Percentiles rank a stretch among this genome's conserved stretches.
Conservation (phyloP, 1,140 invertebrate genomes). For the Dendroctonus ponderosae region DNA sequence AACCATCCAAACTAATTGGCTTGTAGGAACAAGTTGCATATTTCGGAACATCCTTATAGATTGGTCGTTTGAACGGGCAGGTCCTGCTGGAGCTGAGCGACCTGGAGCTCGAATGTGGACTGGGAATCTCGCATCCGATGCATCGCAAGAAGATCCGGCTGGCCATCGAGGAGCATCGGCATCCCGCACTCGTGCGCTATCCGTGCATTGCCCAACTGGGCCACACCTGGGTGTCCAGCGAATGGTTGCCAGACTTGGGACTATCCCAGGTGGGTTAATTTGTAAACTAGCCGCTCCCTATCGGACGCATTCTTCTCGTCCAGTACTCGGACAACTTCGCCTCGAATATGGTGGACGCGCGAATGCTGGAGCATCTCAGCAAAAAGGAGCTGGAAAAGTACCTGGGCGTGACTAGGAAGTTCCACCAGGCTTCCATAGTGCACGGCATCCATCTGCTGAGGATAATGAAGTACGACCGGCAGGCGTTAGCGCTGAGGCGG, state of each 20-base stretch:
- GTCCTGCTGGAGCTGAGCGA: slow-evolving; percentile 87
- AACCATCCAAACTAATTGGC: neutral
- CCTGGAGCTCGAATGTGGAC: slow-evolving; percentile 79
- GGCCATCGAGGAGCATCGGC: slow-evolving; percentile 87
- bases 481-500: slow-evolving; percentile 82
- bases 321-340: slow-evolving; percentile 86
- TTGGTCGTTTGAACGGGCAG: slow-evolving; percentile 66
- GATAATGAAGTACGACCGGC: slow-evolving; percentile 89
- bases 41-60: slow-evolving; percentile 53
- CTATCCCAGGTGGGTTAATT: slow-evolving; percentile 65
- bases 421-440: slow-evolving; percentile 90
- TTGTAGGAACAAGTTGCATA: slow-evolving; percentile 15
- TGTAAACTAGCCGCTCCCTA: neutral
- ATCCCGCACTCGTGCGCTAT: slow-evolving; percentile 81
- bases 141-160: slow-evolving; percentile 90
- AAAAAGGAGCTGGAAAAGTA: slow-evolving; percentile 94
- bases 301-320: slow-evolving; percentile 17
- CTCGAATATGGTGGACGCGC: slow-evolving; percentile 86
- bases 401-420: slow-evolving; percentile 85
- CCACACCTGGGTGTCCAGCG: slow-evolving; percentile 88
- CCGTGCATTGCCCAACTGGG: slow-evolving; percentile 81
- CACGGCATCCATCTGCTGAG: slow-evolving; percentile 88
- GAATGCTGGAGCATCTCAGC: slow-evolving; percentile 86
- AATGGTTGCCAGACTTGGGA: slow-evolving; percentile 89
- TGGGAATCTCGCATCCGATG: slow-evolving; percentile 86